Base-by-base conservation (phyloP, 2,888 invertebrate genomes). In the Acrobasis consociella region DNA sequence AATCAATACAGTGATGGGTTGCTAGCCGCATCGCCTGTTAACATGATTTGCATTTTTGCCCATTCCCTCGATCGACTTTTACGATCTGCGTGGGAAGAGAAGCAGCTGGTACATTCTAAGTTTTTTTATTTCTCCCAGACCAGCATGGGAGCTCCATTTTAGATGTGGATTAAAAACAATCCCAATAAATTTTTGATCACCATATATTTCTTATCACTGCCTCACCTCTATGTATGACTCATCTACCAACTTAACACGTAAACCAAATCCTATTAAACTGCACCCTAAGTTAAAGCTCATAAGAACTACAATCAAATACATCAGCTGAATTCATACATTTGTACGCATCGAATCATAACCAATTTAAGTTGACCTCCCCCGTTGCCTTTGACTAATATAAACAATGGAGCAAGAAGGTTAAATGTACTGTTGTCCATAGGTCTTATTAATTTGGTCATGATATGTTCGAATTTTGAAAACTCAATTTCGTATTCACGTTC, bases 191-290 rank as follows among this genome's bases (percentile, higher is more conserved):
- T 42, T 11, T 17, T 3, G 22, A 72, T 71, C 89, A 82, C 0
- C 42, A 85, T 85, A 82, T 90, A 90, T 77, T 66, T 73, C 84
- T 91, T 91, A 91, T 91, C 91, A 91, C 84, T 80, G 79, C 78
- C 76, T 76, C 76, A 85, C 83, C 80, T 85, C 74, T 81, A 81
- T 81, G 75, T 83, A 75, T 78, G 80, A 79, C 72, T 76, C 83
- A 86, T 85, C 78, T 81, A 77, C 86, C 80, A 82, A 73, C 64
- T 69, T 78, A 72, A 60, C 50, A 60, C 52, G 63, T 56, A 72
- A 63, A 37, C 51, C 37, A 0, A 37, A 13, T 62, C 49, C 67
- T 55, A n/a, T n/a, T 38, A 68, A 67, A 69, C 55, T 56, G 15
- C 51, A 66, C 67, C 65, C 66, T 77, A 80, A 22, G 0, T 0